Percentiles rank a stretch among this genome's conserved stretches.
These are phyloP conservation scores for Diceros bicornis DNA, from an alignment of 2,797 vertebrate species.

Conservation along the genomic window DNA sequence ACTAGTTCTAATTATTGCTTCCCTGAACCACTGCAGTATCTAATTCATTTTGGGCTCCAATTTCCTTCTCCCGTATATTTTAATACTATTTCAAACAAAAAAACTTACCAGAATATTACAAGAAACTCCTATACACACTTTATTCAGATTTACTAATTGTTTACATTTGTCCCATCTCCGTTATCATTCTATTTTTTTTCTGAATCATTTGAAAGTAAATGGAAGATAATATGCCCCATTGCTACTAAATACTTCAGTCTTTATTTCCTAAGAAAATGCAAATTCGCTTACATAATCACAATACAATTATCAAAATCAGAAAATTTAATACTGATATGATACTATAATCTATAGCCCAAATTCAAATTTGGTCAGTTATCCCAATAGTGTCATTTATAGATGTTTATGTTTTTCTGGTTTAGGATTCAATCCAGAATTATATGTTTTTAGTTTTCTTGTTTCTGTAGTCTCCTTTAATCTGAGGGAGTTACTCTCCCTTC, in stretches of 20 bases:
- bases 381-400: background rate
- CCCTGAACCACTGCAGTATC: background rate
- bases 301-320: slow-evolving; percentile 8
- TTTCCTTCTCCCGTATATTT: background rate
- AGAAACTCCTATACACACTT: background rate
- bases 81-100: background rate
- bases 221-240: background rate
- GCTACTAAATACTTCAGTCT: background rate
- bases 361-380: background rate
- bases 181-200: background rate
- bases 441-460: slow-evolving; percentile 37
- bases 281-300: background rate
- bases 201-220: slow-evolving; percentile 18
- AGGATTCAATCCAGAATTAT: background rate
- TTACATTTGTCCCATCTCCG: background rate
- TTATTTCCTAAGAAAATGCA: background rate
- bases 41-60: background rate
- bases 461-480: background rate
- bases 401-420: background rate
- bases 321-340: background rate
- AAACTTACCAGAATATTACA: background rate
- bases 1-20: slow-evolving; percentile 2
- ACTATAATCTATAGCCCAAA: background rate
- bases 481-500: background rate
- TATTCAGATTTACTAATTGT: background rate